phyloP scores from a whole-genome alignment of 1,140 invertebrate species.

The Protaetia brevitarsis region DNA sequence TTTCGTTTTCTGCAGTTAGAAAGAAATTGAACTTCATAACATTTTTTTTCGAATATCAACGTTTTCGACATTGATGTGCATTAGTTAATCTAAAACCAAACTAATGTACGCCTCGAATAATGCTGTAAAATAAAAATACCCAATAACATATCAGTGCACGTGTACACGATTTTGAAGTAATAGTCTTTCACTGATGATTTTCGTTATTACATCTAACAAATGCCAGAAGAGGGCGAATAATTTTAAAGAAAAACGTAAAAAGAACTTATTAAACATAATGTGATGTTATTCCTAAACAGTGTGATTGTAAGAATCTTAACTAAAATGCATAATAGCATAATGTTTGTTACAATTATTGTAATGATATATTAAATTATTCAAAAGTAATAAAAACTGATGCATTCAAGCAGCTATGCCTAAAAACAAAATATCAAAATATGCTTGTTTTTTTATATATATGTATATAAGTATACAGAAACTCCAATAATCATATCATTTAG shows the following conservation, averaged over 20 bases:
- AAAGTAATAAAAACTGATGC: background rate
- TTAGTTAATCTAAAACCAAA: too few species aligned
- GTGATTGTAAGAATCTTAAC: background rate
- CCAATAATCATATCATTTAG: background rate
- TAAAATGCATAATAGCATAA: conserved; percentile 1
- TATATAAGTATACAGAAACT: background rate
- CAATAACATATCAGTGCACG: too few species aligned
- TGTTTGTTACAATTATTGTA: background rate
- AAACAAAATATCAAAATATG: background rate
- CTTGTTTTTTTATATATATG: background rate
- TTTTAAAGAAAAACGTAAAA: background rate
- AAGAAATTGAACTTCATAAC: too few species aligned
- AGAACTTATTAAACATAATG: background rate
- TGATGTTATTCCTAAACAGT: background rate
- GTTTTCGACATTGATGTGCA: too few species aligned
- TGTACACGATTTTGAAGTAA: too few species aligned
- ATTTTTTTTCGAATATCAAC: too few species aligned
- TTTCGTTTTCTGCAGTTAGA: too few species aligned
- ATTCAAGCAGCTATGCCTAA: background rate
- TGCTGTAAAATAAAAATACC: too few species aligned
- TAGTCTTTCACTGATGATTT: too few species aligned
- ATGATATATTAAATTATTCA: background rate
- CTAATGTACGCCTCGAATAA: too few species aligned
- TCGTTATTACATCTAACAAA: background rate
- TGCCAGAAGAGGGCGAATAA: background rate